Conservation (phyloP, 2,113 vertebrate genomes). For the Apeltes quadracus region DNA sequence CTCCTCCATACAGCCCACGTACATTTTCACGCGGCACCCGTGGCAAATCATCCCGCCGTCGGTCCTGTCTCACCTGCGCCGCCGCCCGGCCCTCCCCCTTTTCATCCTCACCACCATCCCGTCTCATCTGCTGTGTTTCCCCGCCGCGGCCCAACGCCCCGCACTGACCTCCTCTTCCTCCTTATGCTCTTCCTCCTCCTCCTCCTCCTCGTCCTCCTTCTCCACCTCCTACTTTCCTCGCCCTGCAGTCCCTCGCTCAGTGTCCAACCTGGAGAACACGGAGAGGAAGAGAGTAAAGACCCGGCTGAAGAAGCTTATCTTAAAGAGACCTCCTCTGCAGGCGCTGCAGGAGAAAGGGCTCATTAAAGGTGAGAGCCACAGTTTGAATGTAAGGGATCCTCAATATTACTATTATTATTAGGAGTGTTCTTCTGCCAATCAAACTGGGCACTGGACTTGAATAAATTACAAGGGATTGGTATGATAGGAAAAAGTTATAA, state of each 20-base stretch:
- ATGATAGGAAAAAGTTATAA: neutral
- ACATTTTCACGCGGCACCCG: constrained; percentile 62
- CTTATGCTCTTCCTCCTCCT: constrained; percentile 43
- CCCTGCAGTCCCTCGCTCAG: constrained; percentile 73
- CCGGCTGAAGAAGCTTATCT: constrained; percentile 88
- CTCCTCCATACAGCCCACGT: constrained; percentile 69
- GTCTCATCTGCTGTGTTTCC: constrained; percentile 55
- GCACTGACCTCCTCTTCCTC: constrained; percentile 63
- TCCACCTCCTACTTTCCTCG: constrained; percentile 34
- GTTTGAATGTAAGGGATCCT: constrained; percentile 19
- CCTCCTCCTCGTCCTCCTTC: constrained; percentile 47
- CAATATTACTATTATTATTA: constrained; percentile 8
- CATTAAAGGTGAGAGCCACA: constrained; percentile 85
- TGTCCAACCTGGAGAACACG: constrained; percentile 76
- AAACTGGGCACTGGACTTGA: neutral
- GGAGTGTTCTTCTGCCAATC: neutral
- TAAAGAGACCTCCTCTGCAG: constrained; percentile 88
- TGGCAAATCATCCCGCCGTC: constrained; percentile 69
- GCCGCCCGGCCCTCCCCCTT: constrained; percentile 63
- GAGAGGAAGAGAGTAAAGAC: constrained; percentile 88
- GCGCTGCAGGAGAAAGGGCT: constrained; percentile 91
- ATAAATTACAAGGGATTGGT: neutral
- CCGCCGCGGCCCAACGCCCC: constrained; percentile 20
- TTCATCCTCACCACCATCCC: constrained; percentile 72
- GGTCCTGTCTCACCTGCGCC: constrained; percentile 60